A percentile compares a stretch with the other conserved stretches of the same genome.
phyloP scores from a whole-genome alignment of 2,113 vertebrate genomes.

The Regulus satrapa region DNA sequence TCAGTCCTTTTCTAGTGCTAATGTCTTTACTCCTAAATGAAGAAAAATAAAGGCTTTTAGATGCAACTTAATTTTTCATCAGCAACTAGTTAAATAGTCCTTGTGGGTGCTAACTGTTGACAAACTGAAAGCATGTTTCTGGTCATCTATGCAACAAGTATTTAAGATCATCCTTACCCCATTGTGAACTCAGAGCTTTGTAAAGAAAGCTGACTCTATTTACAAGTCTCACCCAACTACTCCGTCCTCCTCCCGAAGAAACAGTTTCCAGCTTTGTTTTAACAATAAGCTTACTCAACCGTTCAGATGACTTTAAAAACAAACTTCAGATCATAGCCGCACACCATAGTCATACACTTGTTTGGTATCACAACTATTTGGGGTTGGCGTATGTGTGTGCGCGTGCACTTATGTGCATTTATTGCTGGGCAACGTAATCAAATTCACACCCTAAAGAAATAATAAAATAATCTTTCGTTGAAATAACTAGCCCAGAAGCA shows the following conservation, averaged over 20 bases:
- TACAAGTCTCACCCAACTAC: slow-evolving; percentile 37
- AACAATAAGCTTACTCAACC: slow-evolving; percentile 69
- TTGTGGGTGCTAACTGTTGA: background rate
- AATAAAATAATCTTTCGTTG: background rate
- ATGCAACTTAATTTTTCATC: slow-evolving; percentile 59
- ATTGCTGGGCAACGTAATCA: background rate
- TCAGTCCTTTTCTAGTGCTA: slow-evolving; percentile 69
- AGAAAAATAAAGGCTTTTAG: slow-evolving; percentile 50
- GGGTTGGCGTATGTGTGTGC: background rate
- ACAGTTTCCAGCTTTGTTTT: slow-evolving; percentile 61
- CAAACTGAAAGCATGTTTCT: slow-evolving; percentile 51
- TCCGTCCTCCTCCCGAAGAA: slow-evolving; percentile 28
- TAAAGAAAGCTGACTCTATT: slow-evolving; percentile 50
- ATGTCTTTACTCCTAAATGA: slow-evolving; percentile 65
- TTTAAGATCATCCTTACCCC: background rate
- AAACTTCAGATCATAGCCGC: background rate
- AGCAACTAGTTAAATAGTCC: slow-evolving; percentile 47
- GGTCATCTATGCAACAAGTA: background rate
- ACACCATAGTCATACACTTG: background rate
- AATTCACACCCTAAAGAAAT: background rate
- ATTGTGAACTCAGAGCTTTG: background rate
- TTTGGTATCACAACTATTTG: background rate
- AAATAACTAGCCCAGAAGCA: slow-evolving; percentile 38
- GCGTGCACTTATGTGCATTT: accelerated
- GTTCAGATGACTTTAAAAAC: slow-evolving; percentile 47